phyloP scores from a whole-genome alignment of 2,888 invertebrate species.

The Eugnorisma glareosa region DNA sequence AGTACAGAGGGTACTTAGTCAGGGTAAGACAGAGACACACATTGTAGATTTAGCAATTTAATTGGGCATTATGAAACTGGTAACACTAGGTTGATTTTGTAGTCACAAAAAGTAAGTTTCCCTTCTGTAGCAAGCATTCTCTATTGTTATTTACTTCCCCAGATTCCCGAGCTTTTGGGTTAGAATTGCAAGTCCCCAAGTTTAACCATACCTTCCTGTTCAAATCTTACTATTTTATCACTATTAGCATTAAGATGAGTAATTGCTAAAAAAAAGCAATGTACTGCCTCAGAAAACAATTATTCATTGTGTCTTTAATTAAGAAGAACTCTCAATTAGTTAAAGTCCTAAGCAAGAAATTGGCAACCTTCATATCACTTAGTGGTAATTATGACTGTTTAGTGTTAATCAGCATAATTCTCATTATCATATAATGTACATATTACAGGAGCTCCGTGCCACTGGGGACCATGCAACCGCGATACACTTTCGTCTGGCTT shows the following conservation, averaged over 20 bases:
- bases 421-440: conserved; percentile 38
- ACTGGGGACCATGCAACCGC: conserved; percentile 91
- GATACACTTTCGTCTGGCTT: conserved; percentile 92
- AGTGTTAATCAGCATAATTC: conserved; percentile 30
- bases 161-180: background rate
- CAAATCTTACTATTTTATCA: background rate
- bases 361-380: conserved; percentile 10
- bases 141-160: background rate
- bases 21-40: conserved; percentile 88
- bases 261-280: background rate
- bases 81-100: too few relatives aligned
- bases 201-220: too few relatives aligned
- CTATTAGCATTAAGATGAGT: background rate
- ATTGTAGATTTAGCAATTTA: background rate
- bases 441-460: conserved; percentile 85
- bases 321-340: conserved; percentile 15
- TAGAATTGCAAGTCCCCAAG: background rate
- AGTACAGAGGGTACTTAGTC: conserved; percentile 93
- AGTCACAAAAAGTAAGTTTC: background rate
- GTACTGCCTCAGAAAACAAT: background rate
- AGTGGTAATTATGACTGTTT: conserved; percentile 16
- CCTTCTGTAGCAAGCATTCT: background rate
- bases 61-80: background rate
- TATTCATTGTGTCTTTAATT: background rate
- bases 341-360: conserved; percentile 1